phyloP scores from a whole-genome alignment of 2,797 vertebrate species.

The Mionectes olivaceus region DNA sequence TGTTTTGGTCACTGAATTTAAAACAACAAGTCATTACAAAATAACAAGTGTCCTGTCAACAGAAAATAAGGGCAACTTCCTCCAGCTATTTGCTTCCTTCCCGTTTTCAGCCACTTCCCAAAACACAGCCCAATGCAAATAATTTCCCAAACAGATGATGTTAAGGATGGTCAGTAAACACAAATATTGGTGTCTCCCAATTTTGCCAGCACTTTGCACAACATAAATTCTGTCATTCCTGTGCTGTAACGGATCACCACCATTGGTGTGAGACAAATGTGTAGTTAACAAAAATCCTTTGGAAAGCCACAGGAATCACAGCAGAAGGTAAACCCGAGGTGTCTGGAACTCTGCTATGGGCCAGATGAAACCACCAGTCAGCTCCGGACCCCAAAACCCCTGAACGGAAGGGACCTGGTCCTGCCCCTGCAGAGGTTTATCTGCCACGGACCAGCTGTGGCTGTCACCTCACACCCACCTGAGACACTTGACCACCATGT shows the following conservation, averaged over 20 bases:
- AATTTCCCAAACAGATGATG: not conserved
- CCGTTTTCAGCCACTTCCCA: not conserved
- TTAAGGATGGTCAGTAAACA: not conserved
- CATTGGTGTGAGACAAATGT: rapidly evolving
- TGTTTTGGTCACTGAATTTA: not conserved
- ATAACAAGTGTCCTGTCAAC: not conserved
- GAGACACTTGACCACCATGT: slow-evolving; percentile 88
- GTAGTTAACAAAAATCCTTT: not conserved
- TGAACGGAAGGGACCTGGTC: too few relatives aligned
- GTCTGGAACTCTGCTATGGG: not conserved
- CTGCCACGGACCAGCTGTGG: not conserved
- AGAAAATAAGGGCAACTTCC: not conserved
- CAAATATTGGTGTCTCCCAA: not conserved
- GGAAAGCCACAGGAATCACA: not conserved
- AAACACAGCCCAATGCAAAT: not conserved
- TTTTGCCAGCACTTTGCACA: not conserved
- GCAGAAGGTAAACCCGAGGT: not conserved
- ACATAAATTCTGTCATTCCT: not conserved
- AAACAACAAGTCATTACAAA: not conserved
- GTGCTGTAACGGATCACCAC: not conserved
- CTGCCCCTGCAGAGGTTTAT: not conserved
- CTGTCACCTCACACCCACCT: slow-evolving; percentile 77
- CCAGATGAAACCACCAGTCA: not conserved
- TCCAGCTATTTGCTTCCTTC: not conserved
- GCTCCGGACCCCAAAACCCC: not conserved